Percentiles rank a stretch among this genome's conserved stretches.
phyloP scores from a whole-genome alignment of 2,113 vertebrate species.

The Athene cunicularia region DNA sequence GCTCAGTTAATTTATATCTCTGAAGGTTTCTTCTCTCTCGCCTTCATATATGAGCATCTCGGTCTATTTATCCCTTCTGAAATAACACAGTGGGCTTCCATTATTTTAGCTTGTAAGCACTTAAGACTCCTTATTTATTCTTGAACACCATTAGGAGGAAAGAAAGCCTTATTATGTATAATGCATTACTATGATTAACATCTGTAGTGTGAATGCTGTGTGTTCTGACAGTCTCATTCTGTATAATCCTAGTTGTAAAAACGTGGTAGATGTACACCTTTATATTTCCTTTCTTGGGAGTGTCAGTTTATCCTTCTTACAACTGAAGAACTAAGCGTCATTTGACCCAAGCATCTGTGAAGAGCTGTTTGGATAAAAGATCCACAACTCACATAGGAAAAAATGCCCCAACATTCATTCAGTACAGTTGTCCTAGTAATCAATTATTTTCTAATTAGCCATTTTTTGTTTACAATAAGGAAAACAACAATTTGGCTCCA shows the following conservation, averaged over 20 bases:
- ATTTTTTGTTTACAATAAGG: not conserved
- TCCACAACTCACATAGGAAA: not conserved
- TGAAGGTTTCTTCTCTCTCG: not conserved
- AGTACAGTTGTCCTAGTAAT: not conserved
- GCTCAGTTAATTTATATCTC: not conserved
- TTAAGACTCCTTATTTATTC: not conserved
- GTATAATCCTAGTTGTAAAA: not conserved
- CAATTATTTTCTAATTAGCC: not conserved
- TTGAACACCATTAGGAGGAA: not conserved
- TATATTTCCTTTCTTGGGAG: not conserved
- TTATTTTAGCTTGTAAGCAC: not conserved
- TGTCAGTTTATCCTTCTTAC: not conserved
- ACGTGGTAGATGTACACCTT: conserved; percentile 1
- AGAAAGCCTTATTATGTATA: not conserved
- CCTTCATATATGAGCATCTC: not conserved
- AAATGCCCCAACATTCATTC: not conserved
- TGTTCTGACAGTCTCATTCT: not conserved
- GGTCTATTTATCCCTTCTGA: not conserved
- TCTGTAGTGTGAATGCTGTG: not conserved
- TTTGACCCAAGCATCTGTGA: not conserved
- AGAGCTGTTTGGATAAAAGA: not conserved
- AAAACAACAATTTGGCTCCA: not conserved
- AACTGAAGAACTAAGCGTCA: not conserved
- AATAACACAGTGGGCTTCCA: not conserved
- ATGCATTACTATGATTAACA: not conserved